A percentile compares a stretch with the other conserved stretches of the same genome.
phyloP scores from a whole-genome alignment of 1,140 invertebrate genomes.

The Liolophura sinensis region DNA sequence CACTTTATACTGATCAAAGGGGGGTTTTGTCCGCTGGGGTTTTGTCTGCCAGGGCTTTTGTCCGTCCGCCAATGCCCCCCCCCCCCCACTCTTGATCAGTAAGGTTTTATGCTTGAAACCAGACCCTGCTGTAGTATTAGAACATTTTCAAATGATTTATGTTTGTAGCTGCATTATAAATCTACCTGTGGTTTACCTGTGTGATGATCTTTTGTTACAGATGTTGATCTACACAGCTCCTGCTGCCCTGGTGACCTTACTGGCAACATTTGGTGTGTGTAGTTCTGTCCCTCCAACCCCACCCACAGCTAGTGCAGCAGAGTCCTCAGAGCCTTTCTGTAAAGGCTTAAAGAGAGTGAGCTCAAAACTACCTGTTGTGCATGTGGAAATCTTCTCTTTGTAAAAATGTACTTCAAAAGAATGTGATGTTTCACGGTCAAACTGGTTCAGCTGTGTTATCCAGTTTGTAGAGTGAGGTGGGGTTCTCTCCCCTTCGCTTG shows the following conservation, averaged over 20 bases:
- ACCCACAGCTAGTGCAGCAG: constrained; percentile 53
- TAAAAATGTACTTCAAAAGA: background rate
- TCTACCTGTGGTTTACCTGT: background rate
- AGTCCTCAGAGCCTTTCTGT: constrained; percentile 51
- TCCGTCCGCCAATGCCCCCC: too few species aligned
- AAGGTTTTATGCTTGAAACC: too few species aligned
- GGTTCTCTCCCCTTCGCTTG: too few species aligned
- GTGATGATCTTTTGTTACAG: constrained; percentile 26
- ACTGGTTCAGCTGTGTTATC: too few species aligned
- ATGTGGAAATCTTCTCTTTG: constrained; percentile 4
- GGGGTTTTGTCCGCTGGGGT: too few species aligned
- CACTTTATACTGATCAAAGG: too few species aligned
- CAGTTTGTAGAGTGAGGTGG: too few species aligned
- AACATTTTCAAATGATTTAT: background rate
- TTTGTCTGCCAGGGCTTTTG: too few species aligned
- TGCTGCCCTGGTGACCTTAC: constrained; percentile 31
- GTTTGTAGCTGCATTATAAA: background rate
- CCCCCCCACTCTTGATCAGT: too few species aligned
- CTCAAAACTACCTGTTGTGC: too few species aligned
- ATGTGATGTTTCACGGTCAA: background rate
- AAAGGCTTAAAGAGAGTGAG: constrained; percentile 48
- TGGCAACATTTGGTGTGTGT: constrained; percentile 52
- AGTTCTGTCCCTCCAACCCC: constrained; percentile 51
- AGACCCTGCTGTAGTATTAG: background rate
- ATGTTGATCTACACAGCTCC: constrained; percentile 44